Conservation (phyloP, 2,888 invertebrate genomes). For the Psococerastis gibbosa region DNA sequence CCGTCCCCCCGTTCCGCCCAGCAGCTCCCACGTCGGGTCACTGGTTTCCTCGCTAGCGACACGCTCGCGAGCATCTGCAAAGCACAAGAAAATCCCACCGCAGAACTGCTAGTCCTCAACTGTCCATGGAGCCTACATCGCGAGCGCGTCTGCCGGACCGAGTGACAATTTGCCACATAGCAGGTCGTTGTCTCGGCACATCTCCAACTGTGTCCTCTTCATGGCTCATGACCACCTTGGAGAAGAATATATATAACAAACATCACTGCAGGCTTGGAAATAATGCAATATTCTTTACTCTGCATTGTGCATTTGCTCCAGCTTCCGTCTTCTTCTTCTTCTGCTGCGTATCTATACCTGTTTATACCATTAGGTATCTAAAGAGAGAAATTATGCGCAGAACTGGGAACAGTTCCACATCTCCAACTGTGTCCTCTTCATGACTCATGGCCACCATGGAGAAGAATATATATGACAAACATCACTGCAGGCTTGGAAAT, state of each 20-base stretch:
- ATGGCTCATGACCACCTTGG: background rate
- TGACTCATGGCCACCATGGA: background rate
- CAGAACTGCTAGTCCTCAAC: background rate
- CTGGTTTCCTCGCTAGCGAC: background rate
- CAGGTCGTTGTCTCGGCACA: constrained; percentile 1
- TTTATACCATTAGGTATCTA: too few relatives aligned
- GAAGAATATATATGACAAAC: too few relatives aligned
- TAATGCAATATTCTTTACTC: too few relatives aligned
- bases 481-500: too few relatives aligned
- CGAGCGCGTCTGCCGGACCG: background rate
- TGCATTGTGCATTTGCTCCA: too few relatives aligned
- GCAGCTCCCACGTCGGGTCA: background rate
- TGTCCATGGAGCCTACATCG: background rate
- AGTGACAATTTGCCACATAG: constrained; percentile 8
- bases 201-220: background rate
- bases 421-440: background rate
- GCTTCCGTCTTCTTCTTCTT: too few relatives aligned
- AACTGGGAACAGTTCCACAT: too few relatives aligned
- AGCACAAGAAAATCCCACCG: background rate
- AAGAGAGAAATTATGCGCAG: too few relatives aligned
- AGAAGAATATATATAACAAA: too few relatives aligned
- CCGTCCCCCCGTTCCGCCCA: background rate
- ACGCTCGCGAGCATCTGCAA: background rate
- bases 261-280: too few relatives aligned
- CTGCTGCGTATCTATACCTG: too few relatives aligned